Percentiles rank a stretch among this genome's conserved stretches.
Conservation (phyloP, 2,888 invertebrate species). For the Amiota minor region DNA sequence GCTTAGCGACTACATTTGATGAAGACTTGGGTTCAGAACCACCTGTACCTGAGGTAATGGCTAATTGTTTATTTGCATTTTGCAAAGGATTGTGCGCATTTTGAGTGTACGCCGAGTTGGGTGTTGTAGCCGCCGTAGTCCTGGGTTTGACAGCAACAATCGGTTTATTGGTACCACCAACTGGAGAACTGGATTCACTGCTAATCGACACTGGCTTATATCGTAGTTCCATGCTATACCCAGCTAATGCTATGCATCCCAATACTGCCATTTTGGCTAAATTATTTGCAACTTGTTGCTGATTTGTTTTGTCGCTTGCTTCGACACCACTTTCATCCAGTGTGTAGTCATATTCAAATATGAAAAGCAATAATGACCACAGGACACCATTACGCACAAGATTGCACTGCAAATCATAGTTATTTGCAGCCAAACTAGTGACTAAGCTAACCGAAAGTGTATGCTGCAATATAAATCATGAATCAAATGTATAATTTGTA, state of each 20-base stretch:
- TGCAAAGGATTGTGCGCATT: constrained; percentile 73
- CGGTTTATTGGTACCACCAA: constrained; percentile 40
- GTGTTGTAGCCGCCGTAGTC: constrained; percentile 31
- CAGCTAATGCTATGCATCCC: constrained; percentile 88
- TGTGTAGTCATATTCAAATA: constrained; percentile 97
- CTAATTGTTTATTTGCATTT: constrained; percentile 66
- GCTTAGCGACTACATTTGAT: constrained; percentile 51
- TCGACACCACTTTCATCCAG: constrained; percentile 96
- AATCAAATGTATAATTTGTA: constrained; percentile 16
- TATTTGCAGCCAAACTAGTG: constrained; percentile 89
- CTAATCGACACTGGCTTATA: constrained; percentile 50
- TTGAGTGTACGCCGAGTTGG: constrained; percentile 69
- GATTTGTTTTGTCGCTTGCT: constrained; percentile 86
- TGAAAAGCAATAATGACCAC: constrained; percentile 91
- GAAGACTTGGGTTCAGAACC: constrained; percentile 49
- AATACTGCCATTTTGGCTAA: constrained; percentile 89
- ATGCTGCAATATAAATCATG: constrained; percentile 75
- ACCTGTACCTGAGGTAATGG: constrained; percentile 56
- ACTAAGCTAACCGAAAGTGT: constrained; percentile 93
- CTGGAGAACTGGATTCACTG: constrained; percentile 49
- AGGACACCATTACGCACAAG: constrained; percentile 89
- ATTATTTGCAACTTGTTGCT: constrained; percentile 93
- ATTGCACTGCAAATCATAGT: constrained; percentile 85
- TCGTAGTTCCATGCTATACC: constrained; percentile 75
- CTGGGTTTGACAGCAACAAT: constrained; percentile 52